Evolutionary conservation across 2,113 vertebrate genomes (phyloP).

Genomic region (Zonotrichia leucophrys): DNA sequence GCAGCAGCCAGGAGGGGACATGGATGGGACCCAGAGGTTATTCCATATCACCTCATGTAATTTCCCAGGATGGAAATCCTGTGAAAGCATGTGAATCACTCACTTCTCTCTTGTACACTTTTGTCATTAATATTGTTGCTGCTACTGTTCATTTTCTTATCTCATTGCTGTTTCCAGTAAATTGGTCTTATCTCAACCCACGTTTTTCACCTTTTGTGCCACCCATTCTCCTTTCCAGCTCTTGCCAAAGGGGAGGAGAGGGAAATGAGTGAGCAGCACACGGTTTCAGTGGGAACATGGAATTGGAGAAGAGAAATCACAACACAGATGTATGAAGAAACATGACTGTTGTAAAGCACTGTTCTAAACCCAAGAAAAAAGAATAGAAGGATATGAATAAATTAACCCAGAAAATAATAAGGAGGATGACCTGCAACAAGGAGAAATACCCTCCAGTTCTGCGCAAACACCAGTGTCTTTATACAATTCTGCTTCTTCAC

Average conservation of each 20-base stretch:
- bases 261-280: accelerated
- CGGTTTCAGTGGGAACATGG: background rate
- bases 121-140: background rate
- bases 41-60: background rate
- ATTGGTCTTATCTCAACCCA: background rate
- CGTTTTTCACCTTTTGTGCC: background rate
- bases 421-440: background rate
- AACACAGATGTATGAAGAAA: background rate
- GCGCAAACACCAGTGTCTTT: background rate
- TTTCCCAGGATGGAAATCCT: background rate
- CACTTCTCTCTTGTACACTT: background rate
- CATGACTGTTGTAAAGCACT: background rate
- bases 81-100: accelerated
- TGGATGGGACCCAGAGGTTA: background rate
- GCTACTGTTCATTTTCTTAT: background rate
- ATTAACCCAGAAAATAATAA: background rate
- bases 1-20: background rate
- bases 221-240: background rate
- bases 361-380: background rate
- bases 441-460: background rate
- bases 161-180: background rate
- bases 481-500: background rate
- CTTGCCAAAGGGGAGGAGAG: background rate
- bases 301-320: background rate
- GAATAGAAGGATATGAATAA: background rate